A percentile compares a stretch with the other conserved stretches of the same genome.
Evolutionary conservation across 2,888 invertebrate species (phyloP).

Genomic region (Apomyelois bistriatella): DNA sequence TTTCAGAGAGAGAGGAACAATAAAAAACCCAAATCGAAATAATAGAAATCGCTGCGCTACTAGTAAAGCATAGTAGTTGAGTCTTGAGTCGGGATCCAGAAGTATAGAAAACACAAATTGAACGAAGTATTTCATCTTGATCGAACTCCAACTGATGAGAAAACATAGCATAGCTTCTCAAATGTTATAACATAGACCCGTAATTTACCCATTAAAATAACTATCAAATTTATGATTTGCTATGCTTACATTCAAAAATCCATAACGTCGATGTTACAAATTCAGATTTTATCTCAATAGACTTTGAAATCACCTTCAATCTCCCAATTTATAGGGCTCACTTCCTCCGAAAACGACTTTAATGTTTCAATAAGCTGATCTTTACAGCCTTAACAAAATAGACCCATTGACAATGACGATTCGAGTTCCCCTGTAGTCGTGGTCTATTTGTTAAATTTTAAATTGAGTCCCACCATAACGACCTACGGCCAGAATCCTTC

Average conservation of each 20-base stretch:
- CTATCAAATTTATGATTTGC: no score
- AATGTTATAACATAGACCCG: no score
- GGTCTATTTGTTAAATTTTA: slow-evolving; percentile 9
- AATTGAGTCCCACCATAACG: slow-evolving; percentile 8
- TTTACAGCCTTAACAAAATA: not conserved
- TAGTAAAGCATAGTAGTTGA: no score
- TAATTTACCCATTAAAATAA: no score
- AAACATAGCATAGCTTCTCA: no score
- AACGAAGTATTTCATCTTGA: no score
- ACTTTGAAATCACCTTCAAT: not conserved
- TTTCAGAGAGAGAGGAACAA: no score
- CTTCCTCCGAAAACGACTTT: slow-evolving; percentile 2
- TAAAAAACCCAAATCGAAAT: no score
- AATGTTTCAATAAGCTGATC: slow-evolving; percentile 7
- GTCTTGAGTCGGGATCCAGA: no score
- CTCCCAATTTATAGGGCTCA: not conserved
- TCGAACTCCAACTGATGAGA: no score
- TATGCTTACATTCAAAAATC: not conserved
- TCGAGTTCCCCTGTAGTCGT: not conserved
- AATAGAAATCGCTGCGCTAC: no score
- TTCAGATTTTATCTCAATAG: not conserved
- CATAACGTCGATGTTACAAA: not conserved
- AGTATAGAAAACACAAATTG: no score
- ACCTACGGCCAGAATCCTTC: slow-evolving; percentile 1
- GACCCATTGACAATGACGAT: not conserved